These are phyloP conservation scores for Tonatia bakeri DNA, from an alignment of 2,113 vertebrate genomes.

Conservation along the genomic window DNA sequence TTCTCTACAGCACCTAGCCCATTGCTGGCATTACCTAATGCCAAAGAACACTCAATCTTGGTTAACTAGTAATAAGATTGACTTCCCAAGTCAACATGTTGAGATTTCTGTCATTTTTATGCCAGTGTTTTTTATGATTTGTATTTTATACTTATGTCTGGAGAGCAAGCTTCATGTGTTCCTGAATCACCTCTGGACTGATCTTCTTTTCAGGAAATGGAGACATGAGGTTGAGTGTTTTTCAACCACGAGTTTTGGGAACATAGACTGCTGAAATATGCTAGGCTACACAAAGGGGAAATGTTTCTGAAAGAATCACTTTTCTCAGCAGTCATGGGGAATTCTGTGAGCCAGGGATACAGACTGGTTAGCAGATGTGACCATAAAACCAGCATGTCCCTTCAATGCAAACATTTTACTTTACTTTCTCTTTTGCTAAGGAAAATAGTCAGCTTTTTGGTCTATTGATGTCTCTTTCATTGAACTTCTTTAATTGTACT, in stretches of 20 bases:
- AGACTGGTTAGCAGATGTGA: slow-evolving; percentile 67
- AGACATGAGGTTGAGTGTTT: slow-evolving; percentile 67
- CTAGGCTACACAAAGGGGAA: slow-evolving; percentile 63
- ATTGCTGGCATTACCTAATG: slow-evolving; percentile 23
- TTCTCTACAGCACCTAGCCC: slow-evolving; percentile 59
- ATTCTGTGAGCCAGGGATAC: slow-evolving; percentile 62
- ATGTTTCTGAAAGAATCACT: slow-evolving; percentile 66
- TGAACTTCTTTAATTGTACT: background rate
- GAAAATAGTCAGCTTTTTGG: background rate
- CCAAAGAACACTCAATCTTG: slow-evolving; percentile 59
- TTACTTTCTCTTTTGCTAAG: slow-evolving; percentile 28
- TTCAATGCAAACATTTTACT: slow-evolving; percentile 35
- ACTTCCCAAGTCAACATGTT: slow-evolving; percentile 44
- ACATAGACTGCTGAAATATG: slow-evolving; percentile 64
- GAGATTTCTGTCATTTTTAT: slow-evolving; percentile 52
- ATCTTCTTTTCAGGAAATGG: slow-evolving; percentile 68
- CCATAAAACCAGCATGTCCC: slow-evolving; percentile 44
- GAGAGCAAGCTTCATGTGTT: slow-evolving; percentile 42
- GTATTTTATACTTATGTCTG: slow-evolving; percentile 57
- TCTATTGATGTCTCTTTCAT: background rate
- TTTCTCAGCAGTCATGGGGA: background rate
- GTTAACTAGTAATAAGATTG: slow-evolving; percentile 51
- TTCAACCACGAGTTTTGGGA: slow-evolving; percentile 66
- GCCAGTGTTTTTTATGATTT: slow-evolving; percentile 49
- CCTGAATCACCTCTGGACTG: slow-evolving; percentile 64